Base-by-base conservation (phyloP, 2,113 vertebrate genomes). In the Trochalopteron elliotii region DNA sequence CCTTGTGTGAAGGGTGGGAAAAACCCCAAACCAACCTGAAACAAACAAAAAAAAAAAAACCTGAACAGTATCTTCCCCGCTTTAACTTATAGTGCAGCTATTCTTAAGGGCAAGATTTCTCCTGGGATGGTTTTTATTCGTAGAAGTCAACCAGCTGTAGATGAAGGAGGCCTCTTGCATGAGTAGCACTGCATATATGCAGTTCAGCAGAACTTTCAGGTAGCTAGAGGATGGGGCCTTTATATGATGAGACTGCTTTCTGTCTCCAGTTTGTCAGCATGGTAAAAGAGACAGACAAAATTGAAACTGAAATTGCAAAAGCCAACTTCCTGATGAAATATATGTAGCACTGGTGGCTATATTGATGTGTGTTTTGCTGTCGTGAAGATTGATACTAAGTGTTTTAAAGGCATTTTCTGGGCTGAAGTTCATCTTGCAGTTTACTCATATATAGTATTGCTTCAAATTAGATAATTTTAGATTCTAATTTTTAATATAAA, bases 271-370 rank as follows among this genome's bases (percentile, higher is more conserved):
- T 67, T 83, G 39, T 68, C n/a, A 60, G 47, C 5, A 6, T 31
- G 35, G 25, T 67, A 78, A 78, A 91, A 67, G 15, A 65, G 31
- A 40, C 42, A 83, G 56, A 23, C 64, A 70, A 69, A 84, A 45
- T 8, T 44, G 40, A 59, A 65, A 49, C 18, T 91, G 35, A 49
- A 78, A 81, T 74, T 63, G 31, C 35, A 53, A 39, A 65, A 69
- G 15, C 15, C 22, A 65, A 3, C 10, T 65, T 87, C 28, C 40
- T 44, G 45, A 68, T 77, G 72, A 65, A 89, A 44, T 60, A 20
- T 0, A 0, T 33, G 11, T 47, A 56, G 47, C 0, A 0, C 23
- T 55, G 35, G 45, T n/a, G 52, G 49, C 27, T 71, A 3, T 33
- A 59, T 23, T 40, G 11, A 13, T 33, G 24, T 64, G 33, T 47